Base-by-base conservation (phyloP, 2,888 invertebrate genomes). In the Crossocerus cetratus region DNA sequence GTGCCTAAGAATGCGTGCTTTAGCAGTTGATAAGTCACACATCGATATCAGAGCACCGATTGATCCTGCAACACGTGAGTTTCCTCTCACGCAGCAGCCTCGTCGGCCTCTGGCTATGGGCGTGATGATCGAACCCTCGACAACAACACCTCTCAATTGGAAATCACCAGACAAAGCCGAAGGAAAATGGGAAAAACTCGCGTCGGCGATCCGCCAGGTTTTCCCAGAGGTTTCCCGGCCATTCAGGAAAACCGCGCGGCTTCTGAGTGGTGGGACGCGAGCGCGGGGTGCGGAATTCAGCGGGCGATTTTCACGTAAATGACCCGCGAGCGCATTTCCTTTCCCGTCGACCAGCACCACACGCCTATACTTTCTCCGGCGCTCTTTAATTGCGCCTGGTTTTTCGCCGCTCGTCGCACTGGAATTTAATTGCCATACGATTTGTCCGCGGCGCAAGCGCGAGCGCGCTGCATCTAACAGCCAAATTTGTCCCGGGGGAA, bases 341-440 rank as follows among this genome's bases (percentile, higher is more conserved):
- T 81, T 78, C 70, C 67, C 43, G 80, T 81, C 70, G 54, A 22
- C 44, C 43, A 49, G 53, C 59, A 55, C 43, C 44, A 49, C 59
- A 55, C 49, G 13, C 49, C 3, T 13, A 60, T 72, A 82, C 82
- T 82, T 82, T 81, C 81, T 75, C 81, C 74, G 21, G 72, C 76
- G 72, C 75, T 49, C 78, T 76, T 81, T 77, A 81, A 81, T 77
- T 77, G 70, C 65, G 18, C 58, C 70, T 49, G 58, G 61, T 76
- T 78, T 76, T 72, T 68, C 56, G 32, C 8, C 55, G 1, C 21
- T 32, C 32, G 8, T 16, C 54, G 55, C 56, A 20, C 60, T 62
- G 72, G 61, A 65, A 62, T 73, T 81, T 78, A 74, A 81, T 81
- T 75, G 72, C 81, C 56, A 63, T 54, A 61, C 76, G 65, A 76